Evolutionary conservation across 2,113 vertebrate species (phyloP), one percentile per base, ranked within the genome.

Genomic region (Bostrychus sinensis): DNA sequence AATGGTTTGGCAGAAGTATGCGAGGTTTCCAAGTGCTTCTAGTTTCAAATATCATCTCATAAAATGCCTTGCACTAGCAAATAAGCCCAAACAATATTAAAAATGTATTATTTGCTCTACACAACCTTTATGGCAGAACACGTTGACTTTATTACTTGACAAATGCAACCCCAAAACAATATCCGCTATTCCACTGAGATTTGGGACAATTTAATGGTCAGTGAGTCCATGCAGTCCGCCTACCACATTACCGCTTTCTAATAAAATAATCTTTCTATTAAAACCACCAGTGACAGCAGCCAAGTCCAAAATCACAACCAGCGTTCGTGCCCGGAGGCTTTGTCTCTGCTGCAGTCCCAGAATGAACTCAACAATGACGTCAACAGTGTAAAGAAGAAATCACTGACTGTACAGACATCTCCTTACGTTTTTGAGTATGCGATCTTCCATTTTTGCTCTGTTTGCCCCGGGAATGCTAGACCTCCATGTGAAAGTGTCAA

Each of bases 401-500:
- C 10, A 54, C 55, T 61, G 3, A 14, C 23, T 45, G 37, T 16
- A 8, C 17, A 5, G 1, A 23, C 25, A n/a, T n/a, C 16, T 38
- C 37, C 13, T 28, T 30, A n/a, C 28, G 14, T 23, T 9, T n/a
- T 25, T 6, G 25, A 51, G 3, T 3, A 28, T 11, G 7, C 1
- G 14, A 7, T 25, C 16, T 10, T 9, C 14, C 28, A 7, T 51
- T 28, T 14, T 20, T 25, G 14, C 26, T 28, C 23, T 28, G 16
- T 26, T 51, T 16, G 25, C 23, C 26, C 8, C n/a, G 48, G 48
- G 48, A 51, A n/a, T 10, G 48, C 14, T 16, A 28, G 48, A 26
- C 48, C 48, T 51, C 14, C 0, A 25, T 0, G 70, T 56, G 50
- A 42, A 77, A 69, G 54, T 54, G 48, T 82, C 83, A 34, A 61